phyloP scores from a whole-genome alignment of 2,888 invertebrate species.

The Zygothrica quintamaculata region DNA sequence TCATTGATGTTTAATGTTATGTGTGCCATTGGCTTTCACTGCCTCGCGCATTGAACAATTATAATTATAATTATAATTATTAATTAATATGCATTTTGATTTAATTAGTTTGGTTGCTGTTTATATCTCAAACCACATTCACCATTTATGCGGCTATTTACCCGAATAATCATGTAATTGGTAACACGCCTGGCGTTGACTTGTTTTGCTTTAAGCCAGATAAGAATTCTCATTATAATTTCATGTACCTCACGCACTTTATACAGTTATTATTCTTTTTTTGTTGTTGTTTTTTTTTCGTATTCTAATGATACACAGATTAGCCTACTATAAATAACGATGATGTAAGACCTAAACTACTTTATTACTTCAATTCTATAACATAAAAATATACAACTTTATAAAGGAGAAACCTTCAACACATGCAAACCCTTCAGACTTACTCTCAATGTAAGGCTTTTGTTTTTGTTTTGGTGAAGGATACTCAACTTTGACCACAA shows the following conservation, averaged over 20 bases:
- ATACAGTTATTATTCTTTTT: not conserved
- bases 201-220: constrained; percentile 19
- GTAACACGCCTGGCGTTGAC: constrained; percentile 4
- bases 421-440: too few species aligned
- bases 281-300: constrained; percentile 34
- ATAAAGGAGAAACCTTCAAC: too few species aligned
- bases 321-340: too few species aligned
- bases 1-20: constrained; percentile 24
- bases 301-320: constrained; percentile 33
- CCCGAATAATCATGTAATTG: constrained; percentile 11
- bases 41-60: constrained; percentile 21
- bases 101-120: constrained; percentile 37
- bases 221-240: constrained; percentile 44
- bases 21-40: constrained; percentile 15
- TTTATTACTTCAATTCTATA: too few species aligned
- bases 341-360: too few species aligned
- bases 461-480: too few species aligned
- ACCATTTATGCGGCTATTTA: not conserved
- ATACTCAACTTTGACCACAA: too few species aligned
- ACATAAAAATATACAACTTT: too few species aligned
- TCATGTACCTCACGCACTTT: constrained; percentile 13
- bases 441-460: too few species aligned
- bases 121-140: constrained; percentile 1
- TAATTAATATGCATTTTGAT: constrained; percentile 49
- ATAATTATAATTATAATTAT: constrained; percentile 39